Conservation (phyloP, 2,888 invertebrate species). For the Gibbula magus region DNA sequence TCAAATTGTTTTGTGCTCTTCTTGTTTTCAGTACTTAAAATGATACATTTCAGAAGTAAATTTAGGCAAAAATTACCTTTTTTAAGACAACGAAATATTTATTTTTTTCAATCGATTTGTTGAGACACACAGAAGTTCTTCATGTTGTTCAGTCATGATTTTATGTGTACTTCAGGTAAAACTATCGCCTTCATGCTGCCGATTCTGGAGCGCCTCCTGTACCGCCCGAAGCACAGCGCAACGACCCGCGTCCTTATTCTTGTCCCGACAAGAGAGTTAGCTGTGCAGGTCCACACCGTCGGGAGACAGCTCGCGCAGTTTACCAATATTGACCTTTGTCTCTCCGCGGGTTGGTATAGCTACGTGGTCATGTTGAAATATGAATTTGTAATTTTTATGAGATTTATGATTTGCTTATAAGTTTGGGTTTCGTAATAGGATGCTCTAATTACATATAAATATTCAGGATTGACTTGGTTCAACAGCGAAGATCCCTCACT, state of each 20-base stretch:
- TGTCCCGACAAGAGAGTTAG: constrained; percentile 97
- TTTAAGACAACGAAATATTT: background rate
- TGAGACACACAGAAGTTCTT: background rate
- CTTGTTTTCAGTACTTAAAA: background rate
- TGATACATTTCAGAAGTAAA: background rate
- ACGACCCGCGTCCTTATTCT: constrained; percentile 91
- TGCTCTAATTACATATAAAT: too few relatives aligned
- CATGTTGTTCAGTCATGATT: background rate
- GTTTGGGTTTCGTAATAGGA: too few relatives aligned
- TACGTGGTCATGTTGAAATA: too few relatives aligned
- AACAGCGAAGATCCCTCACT: too few relatives aligned
- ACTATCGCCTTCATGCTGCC: constrained; percentile 99
- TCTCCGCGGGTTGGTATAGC: constrained; percentile 71
- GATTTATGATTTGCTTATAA: too few relatives aligned
- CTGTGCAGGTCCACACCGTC: constrained; percentile 97
- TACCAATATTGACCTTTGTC: constrained; percentile 78
- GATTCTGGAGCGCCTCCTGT: constrained; percentile 92
- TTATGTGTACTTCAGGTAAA: constrained; percentile 85
- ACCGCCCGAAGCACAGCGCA: constrained; percentile 83
- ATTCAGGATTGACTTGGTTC: too few relatives aligned
- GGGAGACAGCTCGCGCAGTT: constrained; percentile 92
- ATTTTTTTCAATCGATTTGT: too few relatives aligned
- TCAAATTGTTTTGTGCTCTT: background rate
- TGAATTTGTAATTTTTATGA: too few relatives aligned
- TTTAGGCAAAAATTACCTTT: background rate